Evolutionary conservation across 2,797 vertebrate genomes (phyloP), one percentile per base, ranked within the genome.

Genomic region (Chaunax sp.): DNA sequence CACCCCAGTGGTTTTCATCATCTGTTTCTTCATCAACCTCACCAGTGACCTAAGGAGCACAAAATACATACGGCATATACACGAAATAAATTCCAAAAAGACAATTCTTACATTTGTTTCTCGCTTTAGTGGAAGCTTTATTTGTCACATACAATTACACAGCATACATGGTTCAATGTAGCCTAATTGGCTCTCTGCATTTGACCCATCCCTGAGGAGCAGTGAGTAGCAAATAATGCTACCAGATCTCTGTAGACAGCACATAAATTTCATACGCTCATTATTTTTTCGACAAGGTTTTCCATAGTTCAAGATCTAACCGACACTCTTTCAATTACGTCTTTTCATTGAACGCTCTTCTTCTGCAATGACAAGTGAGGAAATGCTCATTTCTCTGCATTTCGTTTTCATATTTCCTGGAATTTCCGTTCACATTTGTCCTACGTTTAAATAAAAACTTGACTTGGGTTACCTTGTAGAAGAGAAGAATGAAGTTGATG

Each of bases 401-500:
- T 58, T 35, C 14, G 3, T 12, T 59, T 46, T 47, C 5, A 10
- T 19, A 12, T 38, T 13, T 35, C n/a, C 7, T 19, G 25, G 2
- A 49, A 1, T 4, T 30, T 25, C 13, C 16, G 9, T 30, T 9
- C 28, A 19, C 35, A 43, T 14, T 18, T 35, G n/a, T n/a, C n/a
- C n/a, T n/a, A n/a, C n/a, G n/a, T n/a, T n/a, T n/a, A 0, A 20
- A 28, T 11, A 40, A 18, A 41, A 28, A 25, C 45, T 6, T 35
- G 30, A 46, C 3, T 30, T 7, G 10, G 35, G 11, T 78, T 94
- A 99, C 98, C 97, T 98, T 99, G 87, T 99, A 99, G 92, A 99
- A 99, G n/a, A 99, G 97, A 73, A 99, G 95, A 88, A 99, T 99
- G 89, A 99, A 99, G 92, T 99, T 99, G 93, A 99, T 99, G 77